These are phyloP conservation scores for Notocelia uddmanniana DNA, from an alignment of 2,888 invertebrate genomes.

Conservation along the genomic window DNA sequence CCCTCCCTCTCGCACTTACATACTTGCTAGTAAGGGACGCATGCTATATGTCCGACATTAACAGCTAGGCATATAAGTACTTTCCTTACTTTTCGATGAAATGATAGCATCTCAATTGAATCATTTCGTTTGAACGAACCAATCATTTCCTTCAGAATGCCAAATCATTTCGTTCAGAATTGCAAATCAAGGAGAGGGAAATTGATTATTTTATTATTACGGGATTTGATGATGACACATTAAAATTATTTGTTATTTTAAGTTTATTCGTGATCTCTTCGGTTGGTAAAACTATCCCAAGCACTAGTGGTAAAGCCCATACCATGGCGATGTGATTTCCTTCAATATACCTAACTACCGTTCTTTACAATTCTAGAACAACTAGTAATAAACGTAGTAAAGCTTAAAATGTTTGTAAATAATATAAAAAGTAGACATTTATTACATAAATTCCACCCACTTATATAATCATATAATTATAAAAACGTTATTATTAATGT, in stretches of 20 bases:
- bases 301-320: neutral
- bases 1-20: no score
- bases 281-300: neutral
- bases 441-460: slow-evolving; percentile 74
- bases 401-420: slow-evolving; percentile 81
- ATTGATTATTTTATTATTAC: neutral
- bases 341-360: neutral
- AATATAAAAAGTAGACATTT: slow-evolving; percentile 73
- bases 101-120: neutral
- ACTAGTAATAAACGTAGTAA: slow-evolving; percentile 56
- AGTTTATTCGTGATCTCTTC: neutral
- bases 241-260: neutral
- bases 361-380: slow-evolving; percentile 31
- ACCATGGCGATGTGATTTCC: neutral
- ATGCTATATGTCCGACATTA: no score
- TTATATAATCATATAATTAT: slow-evolving; percentile 49
- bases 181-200: neutral
- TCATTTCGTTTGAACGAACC: neutral
- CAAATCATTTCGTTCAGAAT: slow-evolving; percentile 18
- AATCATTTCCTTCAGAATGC: slow-evolving; percentile 19
- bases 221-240: neutral
- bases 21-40: no score
- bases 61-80: neutral
- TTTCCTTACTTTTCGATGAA: neutral
- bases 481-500: slow-evolving; percentile 60